Conservation (phyloP, 2,797 vertebrate species). For the Sparus aurata region DNA sequence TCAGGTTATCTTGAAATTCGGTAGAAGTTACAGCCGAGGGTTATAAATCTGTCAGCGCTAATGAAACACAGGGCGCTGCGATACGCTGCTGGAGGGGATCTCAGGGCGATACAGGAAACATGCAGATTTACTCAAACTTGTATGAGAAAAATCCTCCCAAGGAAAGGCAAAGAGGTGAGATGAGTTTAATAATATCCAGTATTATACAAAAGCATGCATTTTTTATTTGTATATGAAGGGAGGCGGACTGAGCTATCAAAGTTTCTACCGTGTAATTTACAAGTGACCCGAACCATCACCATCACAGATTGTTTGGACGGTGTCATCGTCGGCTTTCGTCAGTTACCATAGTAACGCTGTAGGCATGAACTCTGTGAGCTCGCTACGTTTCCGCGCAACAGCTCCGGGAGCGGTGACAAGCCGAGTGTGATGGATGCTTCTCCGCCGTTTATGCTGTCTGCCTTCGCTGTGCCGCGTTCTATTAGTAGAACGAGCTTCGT, state of each 20-base stretch:
- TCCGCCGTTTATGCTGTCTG: slow-evolving; percentile 11
- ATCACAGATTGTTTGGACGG: slow-evolving; percentile 24
- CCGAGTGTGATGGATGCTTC: slow-evolving; percentile 33
- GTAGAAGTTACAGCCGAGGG: slow-evolving; percentile 34
- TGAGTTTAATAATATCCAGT: background rate
- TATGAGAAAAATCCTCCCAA: slow-evolving; percentile 6
- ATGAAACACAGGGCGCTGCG: slow-evolving; percentile 55
- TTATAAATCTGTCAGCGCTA: slow-evolving; percentile 68
- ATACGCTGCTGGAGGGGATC: slow-evolving; percentile 41
- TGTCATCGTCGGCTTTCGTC: slow-evolving; percentile 33
- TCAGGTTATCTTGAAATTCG: slow-evolving; percentile 38
- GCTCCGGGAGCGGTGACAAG: slow-evolving; percentile 24
- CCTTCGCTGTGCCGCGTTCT: slow-evolving; percentile 27
- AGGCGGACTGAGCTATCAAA: background rate
- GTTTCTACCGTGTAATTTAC: slow-evolving; percentile 13
- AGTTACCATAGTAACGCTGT: slow-evolving; percentile 48
- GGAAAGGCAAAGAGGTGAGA: slow-evolving; percentile 11
- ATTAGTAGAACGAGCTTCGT: slow-evolving; percentile 32
- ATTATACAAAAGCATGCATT: background rate
- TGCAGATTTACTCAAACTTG: slow-evolving; percentile 21
- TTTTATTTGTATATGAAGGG: background rate
- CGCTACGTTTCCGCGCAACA: slow-evolving; percentile 9
- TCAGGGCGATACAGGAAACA: slow-evolving; percentile 41
- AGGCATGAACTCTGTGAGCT: slow-evolving; percentile 24
- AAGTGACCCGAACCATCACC: slow-evolving; percentile 26